These are phyloP conservation scores for Trachurus trachurus DNA, from an alignment of 2,797 vertebrate genomes.

Conservation along the genomic window DNA sequence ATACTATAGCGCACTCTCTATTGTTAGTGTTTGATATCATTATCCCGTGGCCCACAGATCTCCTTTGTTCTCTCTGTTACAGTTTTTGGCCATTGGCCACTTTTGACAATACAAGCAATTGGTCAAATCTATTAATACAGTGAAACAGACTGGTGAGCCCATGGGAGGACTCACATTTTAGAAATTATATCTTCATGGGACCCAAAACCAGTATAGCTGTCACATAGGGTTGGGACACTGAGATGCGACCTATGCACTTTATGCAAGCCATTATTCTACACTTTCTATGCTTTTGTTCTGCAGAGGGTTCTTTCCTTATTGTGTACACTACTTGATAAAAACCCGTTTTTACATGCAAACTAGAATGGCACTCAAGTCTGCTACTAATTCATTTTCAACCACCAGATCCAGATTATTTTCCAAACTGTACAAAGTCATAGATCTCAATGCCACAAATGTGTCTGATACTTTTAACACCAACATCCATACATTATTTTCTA, in stretches of 20 bases:
- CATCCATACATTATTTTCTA: too few species aligned
- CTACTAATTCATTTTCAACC: too few species aligned
- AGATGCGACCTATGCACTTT: neutral
- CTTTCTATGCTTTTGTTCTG: neutral
- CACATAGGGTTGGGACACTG: neutral
- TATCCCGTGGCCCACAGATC: slow-evolving; percentile 54
- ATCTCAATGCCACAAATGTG: too few species aligned
- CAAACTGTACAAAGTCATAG: too few species aligned
- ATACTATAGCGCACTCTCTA: slow-evolving; percentile 59
- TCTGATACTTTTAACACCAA: too few species aligned
- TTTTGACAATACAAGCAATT: slow-evolving; percentile 45
- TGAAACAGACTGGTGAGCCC: neutral
- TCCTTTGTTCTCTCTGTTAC: slow-evolving; percentile 54
- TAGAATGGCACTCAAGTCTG: too few species aligned
- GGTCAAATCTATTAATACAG: slow-evolving; percentile 39
- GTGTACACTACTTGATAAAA: neutral
- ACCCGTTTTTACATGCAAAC: neutral
- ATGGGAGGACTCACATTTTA: slow-evolving; percentile 17
- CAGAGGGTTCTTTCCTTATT: neutral
- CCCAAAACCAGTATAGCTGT: slow-evolving; percentile 3
- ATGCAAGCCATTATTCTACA: neutral
- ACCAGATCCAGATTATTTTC: too few species aligned
- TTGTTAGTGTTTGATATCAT: slow-evolving; percentile 75
- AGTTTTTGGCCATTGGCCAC: slow-evolving; percentile 37
- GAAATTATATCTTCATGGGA: slow-evolving; percentile 46